Base-by-base conservation (phyloP, 2,888 invertebrate species). In the Cistogaster globosa region DNA sequence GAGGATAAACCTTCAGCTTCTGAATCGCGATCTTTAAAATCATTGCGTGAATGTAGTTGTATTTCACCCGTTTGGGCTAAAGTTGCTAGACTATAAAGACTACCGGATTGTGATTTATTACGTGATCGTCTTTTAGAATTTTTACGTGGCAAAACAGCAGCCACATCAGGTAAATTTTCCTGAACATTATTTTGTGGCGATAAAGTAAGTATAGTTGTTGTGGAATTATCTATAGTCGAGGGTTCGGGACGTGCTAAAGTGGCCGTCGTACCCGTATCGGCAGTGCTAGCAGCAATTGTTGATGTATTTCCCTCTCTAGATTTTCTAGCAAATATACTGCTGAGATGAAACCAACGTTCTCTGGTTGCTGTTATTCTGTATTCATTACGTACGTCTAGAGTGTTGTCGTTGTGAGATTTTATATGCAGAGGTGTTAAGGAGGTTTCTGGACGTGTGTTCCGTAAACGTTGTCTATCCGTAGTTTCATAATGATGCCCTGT, bases 51-150 rank as follows among this genome's bases (percentile, higher is more conserved):
- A 65, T 89, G 88, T 62, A 88, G 68, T 83, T 88, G 88, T 8
- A 88, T 83, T 83, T 88, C 88, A 36, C 88, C 88, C 32, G 86
- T 84, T 81, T 89, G 88, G n/a, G 88, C 88, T 1, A 88, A 85
- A 2, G 88, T 86, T 12, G 88, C 87, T 65, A 89, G 53, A 42
- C 90, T 91, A 63, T 91, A 92, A 63, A 92, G 91, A 84, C 91
- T 90, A 57, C 90, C 88, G 63, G 87, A 89, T 71, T 86, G 88
- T 55, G 88, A 80, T 83, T 86, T 86, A 22, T 81, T 88, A 38
- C 87, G 88, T 67, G 78, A 78, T 11, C 83, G 74, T 69, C 86
- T 69, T 68, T 79, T 84, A 14, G 80, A 83, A 60, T 80, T 82
- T 26, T 57, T 71, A 9, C 84, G 86, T 14, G 86, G 82, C 55